phyloP scores from a whole-genome alignment of 2,797 vertebrate species.

The Chelon auratus region DNA sequence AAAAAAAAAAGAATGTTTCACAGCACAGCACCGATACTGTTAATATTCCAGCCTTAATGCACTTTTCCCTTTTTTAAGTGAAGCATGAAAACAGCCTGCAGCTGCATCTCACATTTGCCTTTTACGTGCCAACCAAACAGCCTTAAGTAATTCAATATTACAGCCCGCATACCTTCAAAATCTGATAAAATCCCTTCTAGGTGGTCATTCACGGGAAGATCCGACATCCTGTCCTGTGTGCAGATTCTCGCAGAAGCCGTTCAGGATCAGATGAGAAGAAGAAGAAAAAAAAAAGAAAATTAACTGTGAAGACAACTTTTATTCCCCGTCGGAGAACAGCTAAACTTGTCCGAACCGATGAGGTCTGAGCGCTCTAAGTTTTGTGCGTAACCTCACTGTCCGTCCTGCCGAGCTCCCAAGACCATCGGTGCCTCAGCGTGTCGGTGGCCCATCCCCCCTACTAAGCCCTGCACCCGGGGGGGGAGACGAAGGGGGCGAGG shows the following conservation, averaged over 20 bases:
- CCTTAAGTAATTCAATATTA: conserved; percentile 24
- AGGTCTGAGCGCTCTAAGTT: background rate
- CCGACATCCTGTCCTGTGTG: conserved; percentile 83
- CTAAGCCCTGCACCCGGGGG: conserved; percentile 1
- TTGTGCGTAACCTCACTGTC: no score
- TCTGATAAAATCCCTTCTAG: conserved; percentile 91
- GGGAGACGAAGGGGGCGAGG: conserved; percentile 7
- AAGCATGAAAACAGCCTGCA: background rate
- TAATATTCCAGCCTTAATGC: no score
- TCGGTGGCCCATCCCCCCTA: conserved; percentile 25
- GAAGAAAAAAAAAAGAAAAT: background rate
- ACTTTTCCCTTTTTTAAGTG: no score
- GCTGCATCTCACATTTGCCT: background rate
- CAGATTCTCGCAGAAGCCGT: conserved; percentile 1
- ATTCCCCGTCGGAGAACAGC: background rate
- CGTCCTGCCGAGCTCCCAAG: background rate
- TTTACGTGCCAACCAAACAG: conserved; percentile 5
- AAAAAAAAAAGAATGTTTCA: no score
- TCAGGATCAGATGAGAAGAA: background rate
- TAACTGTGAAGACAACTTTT: background rate
- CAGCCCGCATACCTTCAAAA: conserved; percentile 87
- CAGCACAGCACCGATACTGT: no score
- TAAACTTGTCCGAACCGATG: background rate
- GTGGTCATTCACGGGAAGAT: conserved; percentile 89
- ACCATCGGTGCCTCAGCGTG: background rate